These are phyloP conservation scores for Onychomys leucogaster DNA, from an alignment of 2,797 vertebrate genomes.

Conservation along the genomic window DNA sequence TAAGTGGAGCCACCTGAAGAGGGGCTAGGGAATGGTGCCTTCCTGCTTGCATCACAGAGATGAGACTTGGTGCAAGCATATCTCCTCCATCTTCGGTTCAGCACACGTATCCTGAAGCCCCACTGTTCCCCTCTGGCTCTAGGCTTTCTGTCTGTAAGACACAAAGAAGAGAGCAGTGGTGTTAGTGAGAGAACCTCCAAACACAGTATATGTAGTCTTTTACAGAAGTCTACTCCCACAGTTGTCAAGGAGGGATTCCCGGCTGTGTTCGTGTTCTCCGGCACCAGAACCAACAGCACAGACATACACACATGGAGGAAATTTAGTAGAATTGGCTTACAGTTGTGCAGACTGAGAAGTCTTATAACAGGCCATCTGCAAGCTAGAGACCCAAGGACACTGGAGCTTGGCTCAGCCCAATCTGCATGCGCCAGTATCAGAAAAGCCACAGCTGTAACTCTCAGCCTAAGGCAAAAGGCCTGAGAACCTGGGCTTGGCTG, in stretches of 20 bases:
- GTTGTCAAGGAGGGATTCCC: not conserved
- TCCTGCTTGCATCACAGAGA: not conserved
- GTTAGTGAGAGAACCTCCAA: not conserved
- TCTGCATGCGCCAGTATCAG: not conserved
- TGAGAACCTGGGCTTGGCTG: not conserved
- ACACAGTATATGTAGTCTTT: not conserved
- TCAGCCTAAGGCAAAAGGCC: not conserved
- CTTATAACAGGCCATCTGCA: not conserved
- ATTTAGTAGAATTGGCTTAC: not conserved
- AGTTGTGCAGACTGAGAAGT: not conserved
- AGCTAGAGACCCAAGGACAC: too few relatives aligned
- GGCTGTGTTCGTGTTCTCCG: not conserved
- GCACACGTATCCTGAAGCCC: not conserved
- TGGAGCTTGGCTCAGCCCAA: not conserved
- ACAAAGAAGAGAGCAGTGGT: not conserved
- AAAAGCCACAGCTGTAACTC: not conserved
- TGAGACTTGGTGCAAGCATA: not conserved
- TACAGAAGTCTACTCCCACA: not conserved
- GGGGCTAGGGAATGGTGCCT: rapidly evolving
- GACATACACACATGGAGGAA: not conserved
- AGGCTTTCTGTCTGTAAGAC: not conserved
- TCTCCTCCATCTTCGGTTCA: not conserved
- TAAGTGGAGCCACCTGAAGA: not conserved
- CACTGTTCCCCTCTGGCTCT: not conserved
- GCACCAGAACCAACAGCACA: not conserved